Percentiles rank a stretch among this genome's conserved stretches.
Conservation (phyloP, 2,888 invertebrate genomes). For the Psylliodes chrysocephalus region DNA sequence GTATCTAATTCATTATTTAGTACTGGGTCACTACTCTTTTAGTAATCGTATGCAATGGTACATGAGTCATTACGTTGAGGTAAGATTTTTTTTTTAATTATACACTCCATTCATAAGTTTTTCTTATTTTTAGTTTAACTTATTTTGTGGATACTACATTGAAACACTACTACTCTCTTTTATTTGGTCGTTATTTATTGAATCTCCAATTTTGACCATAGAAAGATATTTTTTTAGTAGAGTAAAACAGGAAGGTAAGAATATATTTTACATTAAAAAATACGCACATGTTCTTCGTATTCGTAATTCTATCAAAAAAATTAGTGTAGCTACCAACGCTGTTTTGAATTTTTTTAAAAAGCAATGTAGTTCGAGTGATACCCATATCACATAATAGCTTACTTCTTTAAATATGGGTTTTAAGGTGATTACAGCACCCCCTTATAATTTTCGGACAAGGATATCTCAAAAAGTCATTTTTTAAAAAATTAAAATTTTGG, state of each 20-base stretch:
- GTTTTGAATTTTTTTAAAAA: too few species aligned
- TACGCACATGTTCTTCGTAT: too few species aligned
- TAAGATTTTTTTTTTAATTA: slow-evolving; percentile 24
- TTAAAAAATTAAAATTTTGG: too few species aligned
- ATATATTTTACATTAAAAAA: too few species aligned
- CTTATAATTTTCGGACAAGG: too few species aligned
- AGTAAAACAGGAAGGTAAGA: slow-evolving; percentile 9
- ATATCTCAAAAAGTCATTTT: too few species aligned
- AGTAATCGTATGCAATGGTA: slow-evolving; percentile 31
- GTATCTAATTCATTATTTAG: slow-evolving; percentile 57
- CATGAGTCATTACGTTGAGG: slow-evolving; percentile 43
- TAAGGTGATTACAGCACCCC: too few species aligned
- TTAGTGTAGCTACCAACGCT: too few species aligned
- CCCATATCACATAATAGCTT: too few species aligned
- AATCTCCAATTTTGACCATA: slow-evolving; percentile 64
- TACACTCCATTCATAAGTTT: neutral
- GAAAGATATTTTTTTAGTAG: slow-evolving; percentile 55
- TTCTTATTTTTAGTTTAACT: slow-evolving; percentile 59
- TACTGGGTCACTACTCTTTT: slow-evolving; percentile 38
- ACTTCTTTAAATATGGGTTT: too few species aligned
- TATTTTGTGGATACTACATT: slow-evolving; percentile 64
- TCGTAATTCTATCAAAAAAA: too few species aligned
- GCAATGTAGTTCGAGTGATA: too few species aligned
- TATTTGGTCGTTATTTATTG: slow-evolving; percentile 64
- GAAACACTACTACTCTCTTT: slow-evolving; percentile 59